Evolutionary conservation across 2,113 vertebrate species (phyloP), one percentile per base, ranked within the genome.

Genomic region (Aleadryas rufinucha): DNA sequence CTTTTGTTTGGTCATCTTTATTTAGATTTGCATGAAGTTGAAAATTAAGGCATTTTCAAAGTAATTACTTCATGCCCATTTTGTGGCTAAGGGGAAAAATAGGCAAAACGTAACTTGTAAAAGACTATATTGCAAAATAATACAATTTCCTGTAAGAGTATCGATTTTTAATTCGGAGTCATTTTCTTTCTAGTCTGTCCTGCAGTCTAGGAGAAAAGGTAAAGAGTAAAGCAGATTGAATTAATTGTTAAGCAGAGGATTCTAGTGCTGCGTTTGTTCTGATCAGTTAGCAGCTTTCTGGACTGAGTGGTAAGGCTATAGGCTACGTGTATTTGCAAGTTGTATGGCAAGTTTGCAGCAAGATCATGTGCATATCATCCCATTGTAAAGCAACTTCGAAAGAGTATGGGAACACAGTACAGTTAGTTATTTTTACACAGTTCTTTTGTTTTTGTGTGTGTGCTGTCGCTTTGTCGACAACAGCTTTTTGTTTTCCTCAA

Each of bases 401-500:
- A 98, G 98, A 98, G 97, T 98, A 98, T 98, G 99, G 99, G 99
- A 99, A 99, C 99, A 99, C 98, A 97, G 98, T 97, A 98, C 97
- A 98, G 98, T 98, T 98, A 98, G 98, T 99, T 99, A 98, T 98
- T 99, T 98, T 98, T 98, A 98, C 98, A 98, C 97, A 98, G 97
- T 98, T 98, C 97, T 98, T 98, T 98, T 98, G 97, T 93, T 98
- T 98, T 98, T 98, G 98, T 98, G 98, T 98, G 98, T 99, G 99
- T 99, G 99, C 99, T 99, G 99, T 99, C 99, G 99, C 99, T 97
- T 97, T 98, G 99, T 99, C 99, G 99, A 99, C 99, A 99, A 99
- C 98, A 99, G 99, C 98, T 99, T 99, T 99, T 99, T 99, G 99
- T 99, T 99, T 99, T 99, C 99, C 99, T 99, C 99, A 99, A 99